Conservation (phyloP, 2,797 vertebrate genomes). For the Lophius americanus region DNA sequence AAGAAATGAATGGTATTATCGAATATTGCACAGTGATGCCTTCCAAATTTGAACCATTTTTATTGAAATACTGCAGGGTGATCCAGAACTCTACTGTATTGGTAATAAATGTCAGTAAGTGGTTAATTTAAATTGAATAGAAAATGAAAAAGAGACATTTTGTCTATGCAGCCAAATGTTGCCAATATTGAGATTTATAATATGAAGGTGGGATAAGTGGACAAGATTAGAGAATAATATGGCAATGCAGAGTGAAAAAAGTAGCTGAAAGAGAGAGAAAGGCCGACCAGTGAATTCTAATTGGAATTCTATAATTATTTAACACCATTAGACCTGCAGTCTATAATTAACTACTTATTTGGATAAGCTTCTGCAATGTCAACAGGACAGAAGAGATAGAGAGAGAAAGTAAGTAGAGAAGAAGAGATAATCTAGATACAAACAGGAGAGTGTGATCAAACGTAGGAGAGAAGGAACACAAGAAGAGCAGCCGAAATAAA, state of each 20-base stretch:
- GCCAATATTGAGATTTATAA: background rate
- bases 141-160: background rate
- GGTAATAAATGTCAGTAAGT: conserved; percentile 9
- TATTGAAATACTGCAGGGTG: background rate
- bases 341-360: conserved; percentile 80
- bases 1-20: background rate
- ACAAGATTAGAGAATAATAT: background rate
- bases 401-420: conserved; percentile 19
- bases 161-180: background rate
- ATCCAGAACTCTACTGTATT: background rate
- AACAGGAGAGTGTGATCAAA: background rate
- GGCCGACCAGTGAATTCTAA: conserved; percentile 67
- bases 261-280: conserved; percentile 21
- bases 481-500: background rate
- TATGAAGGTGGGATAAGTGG: background rate
- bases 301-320: conserved; percentile 76
- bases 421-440: background rate
- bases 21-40: background rate
- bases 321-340: conserved; percentile 70
- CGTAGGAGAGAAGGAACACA: conserved; percentile 12
- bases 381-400: conserved; percentile 43
- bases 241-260: background rate
- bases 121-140: background rate
- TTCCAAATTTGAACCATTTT: conserved; percentile 6
- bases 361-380: conserved; percentile 75